These are phyloP conservation scores for Xiphorhynchus elegans DNA, from an alignment of 2,113 vertebrate species.

Conservation along the genomic window DNA sequence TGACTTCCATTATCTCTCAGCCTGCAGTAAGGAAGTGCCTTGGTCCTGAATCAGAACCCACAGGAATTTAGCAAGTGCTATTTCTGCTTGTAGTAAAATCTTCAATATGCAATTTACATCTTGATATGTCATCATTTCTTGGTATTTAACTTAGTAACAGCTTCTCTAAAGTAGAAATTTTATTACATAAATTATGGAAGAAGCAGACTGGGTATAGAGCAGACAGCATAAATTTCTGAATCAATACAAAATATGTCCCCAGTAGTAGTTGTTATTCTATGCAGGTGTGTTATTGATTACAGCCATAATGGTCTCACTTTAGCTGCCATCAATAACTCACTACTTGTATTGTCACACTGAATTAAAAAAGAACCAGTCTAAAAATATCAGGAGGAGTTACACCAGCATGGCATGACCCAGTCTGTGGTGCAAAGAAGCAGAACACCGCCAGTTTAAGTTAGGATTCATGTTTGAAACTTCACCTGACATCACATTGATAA, in stretches of 20 bases:
- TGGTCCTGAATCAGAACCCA: slow-evolving; percentile 48
- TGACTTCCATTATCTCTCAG: slow-evolving; percentile 28
- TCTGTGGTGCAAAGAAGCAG: neutral
- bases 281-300: slow-evolving; percentile 69
- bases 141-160: slow-evolving; percentile 61
- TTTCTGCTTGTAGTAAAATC: slow-evolving; percentile 60
- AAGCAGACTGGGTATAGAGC: neutral
- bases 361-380: slow-evolving; percentile 33
- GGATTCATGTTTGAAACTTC: neutral
- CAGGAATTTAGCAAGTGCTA: slow-evolving; percentile 46
- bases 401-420: neutral
- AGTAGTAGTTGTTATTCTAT: slow-evolving; percentile 46
- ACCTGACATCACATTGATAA: neutral
- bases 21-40: slow-evolving; percentile 33
- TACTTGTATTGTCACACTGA: slow-evolving; percentile 16
- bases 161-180: slow-evolving; percentile 43
- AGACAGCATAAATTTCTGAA: slow-evolving; percentile 51
- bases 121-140: slow-evolving; percentile 60
- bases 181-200: slow-evolving; percentile 61
- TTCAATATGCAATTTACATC: slow-evolving; percentile 60
- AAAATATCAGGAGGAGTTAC: neutral
- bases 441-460: neutral
- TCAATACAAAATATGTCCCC: slow-evolving; percentile 54
- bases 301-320: slow-evolving; percentile 54
- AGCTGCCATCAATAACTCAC: slow-evolving; percentile 53